These are phyloP conservation scores for Sclerodermus sp. DNA, from an alignment of 2,888 invertebrate species.

Conservation along the genomic window DNA sequence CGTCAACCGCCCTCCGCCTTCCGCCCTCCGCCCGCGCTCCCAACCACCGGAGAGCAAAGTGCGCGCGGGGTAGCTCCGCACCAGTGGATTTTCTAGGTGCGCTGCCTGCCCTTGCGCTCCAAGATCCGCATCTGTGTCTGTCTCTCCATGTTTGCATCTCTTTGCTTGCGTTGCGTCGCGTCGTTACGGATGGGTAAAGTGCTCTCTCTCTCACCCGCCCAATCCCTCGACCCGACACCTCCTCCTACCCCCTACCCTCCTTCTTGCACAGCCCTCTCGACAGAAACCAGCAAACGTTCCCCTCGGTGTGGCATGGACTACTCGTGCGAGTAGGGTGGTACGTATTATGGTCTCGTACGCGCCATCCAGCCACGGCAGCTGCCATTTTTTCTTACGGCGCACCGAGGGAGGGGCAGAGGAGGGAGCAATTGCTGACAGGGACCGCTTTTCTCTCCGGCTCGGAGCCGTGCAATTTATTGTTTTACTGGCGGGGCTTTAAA, in stretches of 20 bases:
- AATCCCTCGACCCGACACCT: background rate
- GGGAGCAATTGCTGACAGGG: conserved; percentile 55
- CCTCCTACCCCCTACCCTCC: too few species aligned
- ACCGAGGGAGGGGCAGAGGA: conserved; percentile 13
- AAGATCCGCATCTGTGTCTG: background rate
- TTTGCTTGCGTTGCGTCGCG: background rate
- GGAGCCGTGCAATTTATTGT: conserved; percentile 51
- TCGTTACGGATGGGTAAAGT: too few species aligned
- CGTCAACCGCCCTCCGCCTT: too few species aligned
- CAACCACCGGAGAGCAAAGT: too few species aligned
- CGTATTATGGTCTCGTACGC: conserved; percentile 41
- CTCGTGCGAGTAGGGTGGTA: conserved; percentile 10
- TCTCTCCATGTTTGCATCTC: background rate
- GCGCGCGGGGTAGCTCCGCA: too few species aligned
- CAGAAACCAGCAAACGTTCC: too few species aligned
- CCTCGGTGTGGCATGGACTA: conserved; percentile 16
- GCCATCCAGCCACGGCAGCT: conserved; percentile 62
- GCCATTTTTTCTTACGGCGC: conserved; percentile 58
- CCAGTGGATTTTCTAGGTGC: too few species aligned
- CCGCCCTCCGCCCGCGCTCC: too few species aligned
- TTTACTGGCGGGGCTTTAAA: conserved; percentile 45
- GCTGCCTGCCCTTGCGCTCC: too few species aligned
- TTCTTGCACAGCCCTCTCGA: background rate
- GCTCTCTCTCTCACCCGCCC: conserved; percentile 5
- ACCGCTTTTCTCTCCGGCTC: conserved; percentile 45